Evolutionary conservation across 2,888 invertebrate species (phyloP).

Genomic region (Zhuqinia jingwanae): DNA sequence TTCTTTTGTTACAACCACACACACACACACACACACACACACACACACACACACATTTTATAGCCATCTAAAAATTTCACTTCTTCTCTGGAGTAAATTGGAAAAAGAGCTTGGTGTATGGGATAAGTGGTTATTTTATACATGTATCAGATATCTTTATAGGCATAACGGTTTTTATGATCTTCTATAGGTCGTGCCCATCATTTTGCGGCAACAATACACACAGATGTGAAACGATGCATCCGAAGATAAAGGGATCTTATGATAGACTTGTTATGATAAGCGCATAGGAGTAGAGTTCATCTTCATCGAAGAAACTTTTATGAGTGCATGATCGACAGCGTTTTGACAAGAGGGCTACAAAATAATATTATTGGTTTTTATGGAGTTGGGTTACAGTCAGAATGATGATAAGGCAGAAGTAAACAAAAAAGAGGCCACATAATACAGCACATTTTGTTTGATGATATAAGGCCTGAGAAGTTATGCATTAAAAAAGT

Average conservation of each 20-base stretch:
- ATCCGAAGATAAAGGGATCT: no score
- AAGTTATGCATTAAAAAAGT: no score
- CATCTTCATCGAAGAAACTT: background rate
- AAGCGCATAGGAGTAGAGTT: background rate
- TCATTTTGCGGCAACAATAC: background rate
- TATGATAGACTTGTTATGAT: background rate
- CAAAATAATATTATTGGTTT: background rate
- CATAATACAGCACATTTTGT: no score
- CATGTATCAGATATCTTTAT: background rate
- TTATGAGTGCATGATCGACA: background rate
- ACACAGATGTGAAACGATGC: no score
- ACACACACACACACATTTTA: no score
- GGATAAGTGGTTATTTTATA: background rate
- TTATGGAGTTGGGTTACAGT: no score
- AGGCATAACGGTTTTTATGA: slow-evolving; percentile 15
- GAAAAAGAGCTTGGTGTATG: background rate
- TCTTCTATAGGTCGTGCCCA: slow-evolving; percentile 33
- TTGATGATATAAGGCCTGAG: no score
- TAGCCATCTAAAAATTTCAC: no score
- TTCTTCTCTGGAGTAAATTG: no score
- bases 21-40: no score
- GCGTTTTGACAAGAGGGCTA: background rate
- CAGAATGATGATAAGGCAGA: background rate
- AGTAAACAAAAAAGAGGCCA: background rate
- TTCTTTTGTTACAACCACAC: no score